Percentiles rank a stretch among this genome's conserved stretches.
These are phyloP conservation scores for Hyles euphorbiae DNA, from an alignment of 1,140 invertebrate genomes.

Conservation along the genomic window DNA sequence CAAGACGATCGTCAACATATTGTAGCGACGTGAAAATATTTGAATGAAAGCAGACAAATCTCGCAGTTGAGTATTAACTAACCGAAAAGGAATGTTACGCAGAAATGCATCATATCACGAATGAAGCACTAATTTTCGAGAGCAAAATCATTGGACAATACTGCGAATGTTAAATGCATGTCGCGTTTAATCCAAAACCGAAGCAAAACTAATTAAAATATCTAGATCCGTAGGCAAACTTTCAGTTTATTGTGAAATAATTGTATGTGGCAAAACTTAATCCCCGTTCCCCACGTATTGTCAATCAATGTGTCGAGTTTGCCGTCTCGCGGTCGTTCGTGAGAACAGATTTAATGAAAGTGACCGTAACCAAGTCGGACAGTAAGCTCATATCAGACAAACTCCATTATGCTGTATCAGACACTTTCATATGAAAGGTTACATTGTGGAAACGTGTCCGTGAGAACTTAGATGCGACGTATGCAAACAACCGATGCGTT, in stretches of 20 bases:
- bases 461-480: slow-evolving; percentile 42
- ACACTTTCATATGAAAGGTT: slow-evolving; percentile 53
- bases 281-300: slow-evolving; percentile 21
- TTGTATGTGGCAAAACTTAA: slow-evolving; percentile 9
- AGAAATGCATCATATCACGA: too few species aligned
- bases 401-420: slow-evolving; percentile 33
- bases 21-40: too few species aligned
- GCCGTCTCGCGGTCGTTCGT: slow-evolving; percentile 24
- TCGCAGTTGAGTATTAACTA: too few species aligned
- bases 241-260: slow-evolving; percentile 1
- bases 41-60: too few species aligned
- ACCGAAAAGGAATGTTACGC: too few species aligned
- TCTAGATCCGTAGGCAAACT: too few species aligned
- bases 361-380: slow-evolving; percentile 25
- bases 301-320: slow-evolving; percentile 28
- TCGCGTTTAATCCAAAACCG: too few species aligned
- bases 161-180: too few species aligned
- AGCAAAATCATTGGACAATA: too few species aligned
- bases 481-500: slow-evolving; percentile 32
- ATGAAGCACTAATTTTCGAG: too few species aligned
- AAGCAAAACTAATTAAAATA: too few species aligned
- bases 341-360: slow-evolving; percentile 36
- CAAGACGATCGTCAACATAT: too few species aligned
- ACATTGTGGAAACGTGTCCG: slow-evolving; percentile 37
- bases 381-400: slow-evolving; percentile 14